These are phyloP conservation scores for Caenorhabditis afra DNA, from an alignment of 2,888 invertebrate genomes.

Conservation along the genomic window DNA sequence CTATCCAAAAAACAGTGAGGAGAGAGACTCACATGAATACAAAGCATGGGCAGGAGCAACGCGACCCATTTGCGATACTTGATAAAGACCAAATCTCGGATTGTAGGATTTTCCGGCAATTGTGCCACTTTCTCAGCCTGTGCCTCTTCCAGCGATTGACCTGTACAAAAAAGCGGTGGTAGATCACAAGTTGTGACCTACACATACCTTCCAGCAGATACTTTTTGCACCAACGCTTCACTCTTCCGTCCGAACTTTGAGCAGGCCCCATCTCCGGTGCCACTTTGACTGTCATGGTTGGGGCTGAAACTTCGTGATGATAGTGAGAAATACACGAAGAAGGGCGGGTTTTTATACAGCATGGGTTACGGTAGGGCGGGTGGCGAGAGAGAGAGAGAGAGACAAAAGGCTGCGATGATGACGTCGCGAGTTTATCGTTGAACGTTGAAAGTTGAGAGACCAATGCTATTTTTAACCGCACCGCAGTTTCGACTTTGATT, in stretches of 20 bases:
- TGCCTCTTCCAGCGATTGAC: conserved; percentile 69
- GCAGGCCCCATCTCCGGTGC: too few relatives aligned
- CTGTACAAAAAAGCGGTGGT: conserved; percentile 53
- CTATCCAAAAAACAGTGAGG: too few relatives aligned
- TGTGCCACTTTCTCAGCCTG: conserved; percentile 62
- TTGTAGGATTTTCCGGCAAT: conserved; percentile 62
- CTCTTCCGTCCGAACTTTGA: conserved; percentile 53
- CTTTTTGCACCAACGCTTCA: conserved; percentile 65
- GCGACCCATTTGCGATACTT: conserved; percentile 73
- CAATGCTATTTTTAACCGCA: conserved; percentile 9
- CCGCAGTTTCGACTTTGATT: too few relatives aligned
- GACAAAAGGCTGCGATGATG: not conserved
- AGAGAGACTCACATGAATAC: too few relatives aligned
- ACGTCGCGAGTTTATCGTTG: conserved; percentile 40
- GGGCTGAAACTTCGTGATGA: too few relatives aligned
- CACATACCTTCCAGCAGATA: conserved; percentile 66
- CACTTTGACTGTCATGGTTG: too few relatives aligned
- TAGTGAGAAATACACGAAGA: too few relatives aligned
- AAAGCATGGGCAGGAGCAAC: conserved; percentile 62
- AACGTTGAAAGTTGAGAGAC: conserved; percentile 48
- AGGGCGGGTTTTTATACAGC: too few relatives aligned
- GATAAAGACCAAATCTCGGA: conserved; percentile 69
- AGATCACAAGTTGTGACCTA: conserved; percentile 3
- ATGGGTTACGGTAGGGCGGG: not conserved
- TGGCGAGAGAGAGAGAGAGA: too few relatives aligned